Evolutionary conservation across 2,888 invertebrate species (phyloP).

Genomic region (Pecten maximus): DNA sequence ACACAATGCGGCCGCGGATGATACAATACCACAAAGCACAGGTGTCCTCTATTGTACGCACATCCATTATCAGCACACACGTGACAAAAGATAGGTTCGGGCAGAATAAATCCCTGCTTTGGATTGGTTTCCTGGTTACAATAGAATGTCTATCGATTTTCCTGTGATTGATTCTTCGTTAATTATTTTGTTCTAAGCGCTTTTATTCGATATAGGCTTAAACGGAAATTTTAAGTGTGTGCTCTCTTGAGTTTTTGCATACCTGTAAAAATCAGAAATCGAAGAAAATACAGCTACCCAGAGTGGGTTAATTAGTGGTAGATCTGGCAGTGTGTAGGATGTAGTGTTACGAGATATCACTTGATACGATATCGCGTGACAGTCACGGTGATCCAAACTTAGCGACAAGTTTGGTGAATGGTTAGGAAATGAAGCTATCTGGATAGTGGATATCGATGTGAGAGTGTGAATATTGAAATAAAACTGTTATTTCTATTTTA

Average conservation of each 20-base stretch:
- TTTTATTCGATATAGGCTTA: conserved; percentile 14
- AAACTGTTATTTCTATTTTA: background rate
- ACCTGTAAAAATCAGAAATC: conserved; percentile 21
- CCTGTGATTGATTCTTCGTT: background rate
- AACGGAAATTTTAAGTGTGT: conserved; percentile 18
- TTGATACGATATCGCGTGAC: background rate
- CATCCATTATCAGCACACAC: conserved; percentile 20
- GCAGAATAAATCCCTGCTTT: conserved; percentile 23
- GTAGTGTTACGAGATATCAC: background rate
- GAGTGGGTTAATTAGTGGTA: background rate
- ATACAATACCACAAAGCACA: conserved; percentile 30
- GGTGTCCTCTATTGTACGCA: conserved; percentile 7
- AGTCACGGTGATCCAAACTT: background rate
- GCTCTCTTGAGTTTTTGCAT: background rate
- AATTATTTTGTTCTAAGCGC: conserved; percentile 12
- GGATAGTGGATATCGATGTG: background rate
- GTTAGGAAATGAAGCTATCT: background rate
- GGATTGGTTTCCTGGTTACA: conserved; percentile 33
- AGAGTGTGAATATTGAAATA: background rate
- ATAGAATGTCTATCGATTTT: conserved; percentile 1
- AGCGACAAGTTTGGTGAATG: conserved; percentile 20
- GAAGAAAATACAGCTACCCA: background rate
- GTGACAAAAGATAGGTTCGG: conserved; percentile 35
- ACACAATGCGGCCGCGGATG: background rate
- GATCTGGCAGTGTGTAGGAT: background rate